Evolutionary conservation across 2,888 invertebrate genomes (phyloP), one percentile per base, ranked within the genome.

Genomic region (Noctua comes): DNA sequence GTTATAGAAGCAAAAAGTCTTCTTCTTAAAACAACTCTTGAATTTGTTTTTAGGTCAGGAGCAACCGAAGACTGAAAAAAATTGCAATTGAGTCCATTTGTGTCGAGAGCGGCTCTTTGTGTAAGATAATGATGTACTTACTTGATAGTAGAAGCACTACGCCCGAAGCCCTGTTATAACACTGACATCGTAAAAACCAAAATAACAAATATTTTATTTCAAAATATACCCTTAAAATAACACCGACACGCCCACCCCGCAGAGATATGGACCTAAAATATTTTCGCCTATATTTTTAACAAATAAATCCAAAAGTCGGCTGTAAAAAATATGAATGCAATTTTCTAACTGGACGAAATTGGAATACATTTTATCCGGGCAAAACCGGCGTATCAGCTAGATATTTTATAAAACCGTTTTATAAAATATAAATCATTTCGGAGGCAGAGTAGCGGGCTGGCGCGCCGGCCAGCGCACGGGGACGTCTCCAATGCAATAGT

Each of bases 401-500:
- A 80, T 81, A 80, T 83, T 86, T 80, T 69, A 78, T 74, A 73
- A 59, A 85, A 79, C 70, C 43, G 71, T 84, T 88, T 82, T 76
- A 85, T 82, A 73, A 83, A 84, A 88, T 84, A 83, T 76, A 79
- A 83, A 86, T 84, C 72, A 84, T 83, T 83, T 79, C 72, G 68
- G 68, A 79, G 68, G 75, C 66, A 73, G 79, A 79, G 65, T 69
- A 65, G 73, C 36, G 54, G 51, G 57, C 59, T 57, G 43, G 72
- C 59, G 69, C 59, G 62, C 51, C 68, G 62, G 43, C 40, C 62
- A 66, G 68, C 76, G 78, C 66, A 51, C 54, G 27, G 75, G 87
- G 88, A 86, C 84, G 80, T 89, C 86, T 90, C 87, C 88, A 88
- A 90, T 91, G 91, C 91, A 92, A 92, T 91, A 89, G 88, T 86